These are phyloP conservation scores for Arctocebus calabarensis DNA, from an alignment of 2,797 vertebrate species.

Conservation along the genomic window DNA sequence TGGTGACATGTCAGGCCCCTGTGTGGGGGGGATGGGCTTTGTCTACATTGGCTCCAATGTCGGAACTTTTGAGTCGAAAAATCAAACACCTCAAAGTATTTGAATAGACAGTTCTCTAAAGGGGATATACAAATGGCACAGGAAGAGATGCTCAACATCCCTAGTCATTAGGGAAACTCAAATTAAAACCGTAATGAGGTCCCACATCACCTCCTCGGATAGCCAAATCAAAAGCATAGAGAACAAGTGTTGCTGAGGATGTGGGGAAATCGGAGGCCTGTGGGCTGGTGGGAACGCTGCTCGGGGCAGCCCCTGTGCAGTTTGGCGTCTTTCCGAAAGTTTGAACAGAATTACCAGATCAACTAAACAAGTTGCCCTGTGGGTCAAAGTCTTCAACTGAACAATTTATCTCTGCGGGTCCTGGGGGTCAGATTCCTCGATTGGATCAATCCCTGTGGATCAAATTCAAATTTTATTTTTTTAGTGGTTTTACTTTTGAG, in stretches of 20 bases:
- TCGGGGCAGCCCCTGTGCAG: rapidly evolving
- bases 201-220: rapidly evolving
- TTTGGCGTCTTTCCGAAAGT: background rate
- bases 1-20: background rate
- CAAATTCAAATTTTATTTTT: background rate
- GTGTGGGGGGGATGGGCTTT: background rate
- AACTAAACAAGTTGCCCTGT: too few relatives aligned
- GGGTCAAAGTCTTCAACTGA: background rate
- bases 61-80: rapidly evolving
- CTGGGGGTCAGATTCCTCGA: background rate
- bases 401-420: background rate
- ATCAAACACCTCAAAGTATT: background rate
- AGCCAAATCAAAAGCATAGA: rapidly evolving
- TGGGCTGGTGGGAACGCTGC: rapidly evolving
- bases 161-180: rapidly evolving
- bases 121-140: rapidly evolving
- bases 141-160: rapidly evolving
- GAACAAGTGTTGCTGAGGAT: rapidly evolving
- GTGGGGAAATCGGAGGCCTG: rapidly evolving
- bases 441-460: background rate
- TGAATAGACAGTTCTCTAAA: background rate
- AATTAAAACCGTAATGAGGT: rapidly evolving
- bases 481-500: background rate
- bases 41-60: background rate
- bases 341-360: rapidly evolving